Evolutionary conservation across 2,797 vertebrate genomes (phyloP), one percentile per base, ranked within the genome.

Genomic region (Denticeps clupeoides): DNA sequence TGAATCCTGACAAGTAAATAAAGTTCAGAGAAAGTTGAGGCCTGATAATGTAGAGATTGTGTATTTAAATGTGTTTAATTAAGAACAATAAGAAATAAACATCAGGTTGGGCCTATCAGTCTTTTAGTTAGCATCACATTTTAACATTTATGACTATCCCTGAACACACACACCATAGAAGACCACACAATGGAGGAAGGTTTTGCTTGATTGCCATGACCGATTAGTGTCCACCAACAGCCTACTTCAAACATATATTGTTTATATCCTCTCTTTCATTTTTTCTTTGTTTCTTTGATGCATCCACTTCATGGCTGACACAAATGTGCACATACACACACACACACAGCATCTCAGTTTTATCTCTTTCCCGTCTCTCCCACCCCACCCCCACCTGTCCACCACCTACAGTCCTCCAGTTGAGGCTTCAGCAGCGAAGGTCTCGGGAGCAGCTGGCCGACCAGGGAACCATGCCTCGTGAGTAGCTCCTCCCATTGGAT

Each of bases 391-490:
- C 53, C 38, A 25, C 47, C 37, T 49, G 57, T 55, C 40, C 43
- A 45, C 67, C 59, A 76, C 68, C 75, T 68, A 53, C 73, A 98
- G 94, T 98, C 80, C 85, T 97, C 67, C 94, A 97, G 90, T 82
- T 96, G 69, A 90, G 92, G 73, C 91, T 98, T 77, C 93, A 98
- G 75, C 92, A 97, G 84, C 89, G 90, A 72, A 87, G 90, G 80
- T 93, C 88, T 61, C 84, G 90, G 70, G 91, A 97, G 72, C 90
- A 93, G 75, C 85, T 93, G 77, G 87, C 87, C 80, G 87, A 89
- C 80, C 90, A 89, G 80, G 88, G 88, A 84, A 84, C 90, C 82
- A 90, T 95, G 90, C 89, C 91, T 82, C 84, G 94, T 98, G 82
- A 97, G 93, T 96, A 82, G 70, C 65, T 32, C 61, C 63, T 50